Evolutionary conservation across 1,140 invertebrate genomes (phyloP).

Genomic region (Lysiphlebus fabarum): DNA sequence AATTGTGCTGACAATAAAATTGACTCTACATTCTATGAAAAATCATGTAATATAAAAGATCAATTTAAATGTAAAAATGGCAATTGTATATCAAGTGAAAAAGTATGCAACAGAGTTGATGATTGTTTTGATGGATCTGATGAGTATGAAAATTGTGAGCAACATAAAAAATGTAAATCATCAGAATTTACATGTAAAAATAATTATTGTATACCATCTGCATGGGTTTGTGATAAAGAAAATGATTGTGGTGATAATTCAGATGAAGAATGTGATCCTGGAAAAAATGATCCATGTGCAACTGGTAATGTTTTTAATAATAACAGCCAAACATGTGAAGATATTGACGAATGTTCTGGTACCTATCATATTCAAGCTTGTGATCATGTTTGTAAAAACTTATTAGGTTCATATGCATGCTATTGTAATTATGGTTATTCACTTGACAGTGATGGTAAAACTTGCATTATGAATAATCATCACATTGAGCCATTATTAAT

Average conservation of each 20-base stretch:
- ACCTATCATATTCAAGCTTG: slow-evolving; percentile 73
- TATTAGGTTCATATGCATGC: slow-evolving; percentile 73
- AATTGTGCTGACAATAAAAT: slow-evolving; percentile 14
- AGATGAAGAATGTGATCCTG: slow-evolving; percentile 59
- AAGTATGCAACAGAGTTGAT: slow-evolving; percentile 72
- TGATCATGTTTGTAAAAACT: slow-evolving; percentile 81
- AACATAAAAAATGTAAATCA: slow-evolving; percentile 27
- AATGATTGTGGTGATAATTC: slow-evolving; percentile 75
- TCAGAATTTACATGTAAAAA: slow-evolving; percentile 55
- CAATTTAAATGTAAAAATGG: slow-evolving; percentile 58
- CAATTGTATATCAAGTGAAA: slow-evolving; percentile 69
- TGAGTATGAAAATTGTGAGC: slow-evolving; percentile 56
- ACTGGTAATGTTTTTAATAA: background rate
- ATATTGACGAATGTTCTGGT: slow-evolving; percentile 72
- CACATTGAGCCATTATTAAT: slow-evolving; percentile 63
- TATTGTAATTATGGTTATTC: slow-evolving; percentile 74
- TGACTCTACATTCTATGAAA: background rate
- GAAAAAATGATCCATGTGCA: background rate
- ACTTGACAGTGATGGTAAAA: slow-evolving; percentile 62
- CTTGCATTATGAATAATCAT: slow-evolving; percentile 64
- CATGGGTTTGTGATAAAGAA: slow-evolving; percentile 68
- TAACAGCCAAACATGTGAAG: slow-evolving; percentile 16
- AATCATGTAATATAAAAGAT: slow-evolving; percentile 21
- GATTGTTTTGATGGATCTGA: slow-evolving; percentile 77
- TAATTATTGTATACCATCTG: slow-evolving; percentile 61